Base-by-base conservation (phyloP, 2,888 invertebrate genomes). In the Ectemnius cavifrons region DNA sequence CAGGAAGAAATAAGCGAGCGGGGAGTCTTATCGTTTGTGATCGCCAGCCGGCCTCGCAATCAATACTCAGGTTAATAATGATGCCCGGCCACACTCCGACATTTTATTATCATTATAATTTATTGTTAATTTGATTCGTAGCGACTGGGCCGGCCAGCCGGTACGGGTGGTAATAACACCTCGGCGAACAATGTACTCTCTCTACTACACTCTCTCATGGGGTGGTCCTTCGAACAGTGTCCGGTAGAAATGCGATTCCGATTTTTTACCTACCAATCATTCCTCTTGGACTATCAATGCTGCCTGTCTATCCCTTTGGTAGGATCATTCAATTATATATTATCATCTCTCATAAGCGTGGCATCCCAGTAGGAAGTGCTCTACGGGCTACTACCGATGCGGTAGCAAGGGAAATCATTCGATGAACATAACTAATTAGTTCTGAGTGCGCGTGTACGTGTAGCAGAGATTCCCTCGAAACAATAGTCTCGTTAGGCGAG, bases 61-160 rank as follows among this genome's bases (percentile, higher is more conserved):
- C 87, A 82, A 88, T 88, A 87, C 84, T 82, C 82, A 79, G 72
- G 80, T 85, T 83, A 84, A 87, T 87, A 88, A 87, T 83, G 84
- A 87, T 82, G 77, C 81, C 79, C 78, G 78, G 79, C 80, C 75
- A 80, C 82, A 81, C 83, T n/a, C 67, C 64, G 80, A 77, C 84
- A 80, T 85, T 87, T 86, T 86, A 85, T 85, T 87, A 84, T 85
- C 82, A 79, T 85, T 84, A 84, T 86, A 86, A 86, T 87, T 88
- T 87, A 85, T 87, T 86, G 80, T 84, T 85, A 83, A 87, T 83
- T 84, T 73, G 81, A 75, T 66, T 73, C 77, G 71, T 67, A 74
- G 77, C 63, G 80, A 66, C 71, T 65, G 64, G 68, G 63, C 64
- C 27, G 72, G 72, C 37, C 77, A 67, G 67, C 66, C 77, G 57